A percentile compares a stretch with the other conserved stretches of the same genome.
These are phyloP conservation scores for Acleris emargana DNA, from an alignment of 2,888 invertebrate species.

Conservation along the genomic window DNA sequence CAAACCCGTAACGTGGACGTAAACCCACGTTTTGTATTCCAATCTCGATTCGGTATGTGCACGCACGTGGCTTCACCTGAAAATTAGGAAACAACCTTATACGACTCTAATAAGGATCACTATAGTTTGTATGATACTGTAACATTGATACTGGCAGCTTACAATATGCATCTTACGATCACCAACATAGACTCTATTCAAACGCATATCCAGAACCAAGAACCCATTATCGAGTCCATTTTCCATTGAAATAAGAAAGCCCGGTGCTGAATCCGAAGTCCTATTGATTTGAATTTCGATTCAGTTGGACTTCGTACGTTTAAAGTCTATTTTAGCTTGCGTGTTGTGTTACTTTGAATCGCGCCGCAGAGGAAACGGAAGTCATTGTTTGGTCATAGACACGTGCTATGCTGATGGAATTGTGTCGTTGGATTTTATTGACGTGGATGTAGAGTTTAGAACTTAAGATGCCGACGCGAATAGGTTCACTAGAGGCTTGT, in stretches of 20 bases:
- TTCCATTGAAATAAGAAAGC: too few species aligned
- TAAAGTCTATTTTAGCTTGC: slow-evolving; percentile 15
- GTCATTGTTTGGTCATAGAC: slow-evolving; percentile 60
- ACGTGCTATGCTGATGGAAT: slow-evolving; percentile 30
- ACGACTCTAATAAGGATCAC: not conserved
- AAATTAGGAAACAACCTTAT: not conserved
- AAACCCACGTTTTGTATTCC: slow-evolving; percentile 12
- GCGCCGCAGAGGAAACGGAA: slow-evolving; percentile 70
- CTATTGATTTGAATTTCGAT: slow-evolving; percentile 9
- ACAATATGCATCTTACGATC: slow-evolving; percentile 21
- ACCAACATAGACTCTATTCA: slow-evolving; percentile 19
- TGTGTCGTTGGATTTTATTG: slow-evolving; percentile 31
- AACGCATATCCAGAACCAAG: too few species aligned
- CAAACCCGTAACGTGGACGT: slow-evolving; percentile 3
- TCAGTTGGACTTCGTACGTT: not conserved
- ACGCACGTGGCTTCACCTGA: slow-evolving; percentile 58
- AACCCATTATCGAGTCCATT: too few species aligned
- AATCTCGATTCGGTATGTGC: slow-evolving; percentile 42
- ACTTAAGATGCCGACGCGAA: too few species aligned
- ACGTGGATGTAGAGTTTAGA: slow-evolving; percentile 7
- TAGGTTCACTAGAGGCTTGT: too few species aligned
- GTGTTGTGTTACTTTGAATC: slow-evolving; percentile 22
- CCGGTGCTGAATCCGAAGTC: too few species aligned
- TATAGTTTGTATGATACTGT: not conserved
- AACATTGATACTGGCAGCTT: slow-evolving; percentile 12